Percentiles rank a stretch among this genome's conserved stretches.
Conservation (phyloP, 2,113 vertebrate genomes). For the Myrmecobius fasciatus region DNA sequence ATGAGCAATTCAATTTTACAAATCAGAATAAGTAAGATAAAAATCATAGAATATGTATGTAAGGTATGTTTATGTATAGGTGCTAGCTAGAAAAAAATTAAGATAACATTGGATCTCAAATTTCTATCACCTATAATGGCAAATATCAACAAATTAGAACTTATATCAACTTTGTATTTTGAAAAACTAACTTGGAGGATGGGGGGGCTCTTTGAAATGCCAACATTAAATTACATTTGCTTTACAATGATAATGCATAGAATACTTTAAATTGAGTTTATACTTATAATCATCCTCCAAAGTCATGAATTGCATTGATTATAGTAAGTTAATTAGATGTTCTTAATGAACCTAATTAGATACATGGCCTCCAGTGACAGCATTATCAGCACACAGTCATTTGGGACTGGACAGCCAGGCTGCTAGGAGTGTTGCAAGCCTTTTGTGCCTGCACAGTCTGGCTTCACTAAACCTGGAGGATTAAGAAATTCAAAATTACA, state of each 20-base stretch:
- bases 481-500: slow-evolving; percentile 42
- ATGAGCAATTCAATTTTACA: slow-evolving; percentile 29
- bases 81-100: slow-evolving; percentile 17
- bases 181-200: slow-evolving; percentile 20
- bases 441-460: slow-evolving; percentile 11
- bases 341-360: slow-evolving; percentile 66
- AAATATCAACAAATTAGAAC: neutral
- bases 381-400: slow-evolving; percentile 47
- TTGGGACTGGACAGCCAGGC: slow-evolving; percentile 28
- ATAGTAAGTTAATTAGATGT: slow-evolving; percentile 69
- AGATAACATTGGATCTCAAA: neutral
- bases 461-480: slow-evolving; percentile 11
- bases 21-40: slow-evolving; percentile 38
- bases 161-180: slow-evolving; percentile 15
- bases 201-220: slow-evolving; percentile 21
- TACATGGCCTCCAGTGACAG: neutral
- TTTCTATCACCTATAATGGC: neutral
- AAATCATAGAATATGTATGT: neutral
- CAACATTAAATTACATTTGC: slow-evolving; percentile 31
- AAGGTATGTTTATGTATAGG: slow-evolving; percentile 24
- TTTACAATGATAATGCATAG: slow-evolving; percentile 3
- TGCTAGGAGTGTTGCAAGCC: slow-evolving; percentile 24
- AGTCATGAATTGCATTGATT: slow-evolving; percentile 50
- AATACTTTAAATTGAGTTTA: slow-evolving; percentile 41
- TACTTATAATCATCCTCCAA: slow-evolving; percentile 39